Base-by-base conservation (phyloP, 2,888 invertebrate genomes). In the Atherix ibis region DNA sequence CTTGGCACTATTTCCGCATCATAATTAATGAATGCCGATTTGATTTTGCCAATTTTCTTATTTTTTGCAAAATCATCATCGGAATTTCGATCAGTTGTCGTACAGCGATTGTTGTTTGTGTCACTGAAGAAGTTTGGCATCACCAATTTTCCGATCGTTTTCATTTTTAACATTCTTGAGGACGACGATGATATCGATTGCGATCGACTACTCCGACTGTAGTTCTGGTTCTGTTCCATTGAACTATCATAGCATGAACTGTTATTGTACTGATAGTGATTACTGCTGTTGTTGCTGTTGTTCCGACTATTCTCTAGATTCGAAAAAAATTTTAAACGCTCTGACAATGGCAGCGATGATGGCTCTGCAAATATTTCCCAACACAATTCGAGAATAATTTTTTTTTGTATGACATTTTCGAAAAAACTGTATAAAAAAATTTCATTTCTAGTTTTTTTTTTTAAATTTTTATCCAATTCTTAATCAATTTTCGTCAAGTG, bases 41-140 rank as follows among this genome's bases (percentile, higher is more conserved):
- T 57, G 22, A 59, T 48, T 42, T 57, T 58, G 13, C 58, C 58
- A n/a, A 59, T 58, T 38, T 52, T 49, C 25, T 55, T 54, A 2
- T 29, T 16, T n/a, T n/a, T n/a, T n/a, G n/a, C n/a, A 10, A 4
- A 16, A 12, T 28, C 26, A 14, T 31, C 27, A 5, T 36, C 30
- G 18, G 25, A 33, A 27, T 29, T 34, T 22, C 18, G 18, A 18
- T 33, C 34, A 4, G 34, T 18, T 10, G 17, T 28, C 18, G 18
- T 24, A 9, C 12, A 18, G 13, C 19, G 27, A 28, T 48, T 50
- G 30, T 46, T 48, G 30, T 52, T 49, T 36, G 53, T 53, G 18
- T 46, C 47, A 24, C 38, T 50, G 4, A 53, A 44, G 35, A 59
- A 58, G 1, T 46, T 50, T 10, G 59, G 59, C 42, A 59, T 25